These are phyloP conservation scores for Tachystola acroxantha DNA, from an alignment of 2,888 invertebrate species.

Conservation along the genomic window DNA sequence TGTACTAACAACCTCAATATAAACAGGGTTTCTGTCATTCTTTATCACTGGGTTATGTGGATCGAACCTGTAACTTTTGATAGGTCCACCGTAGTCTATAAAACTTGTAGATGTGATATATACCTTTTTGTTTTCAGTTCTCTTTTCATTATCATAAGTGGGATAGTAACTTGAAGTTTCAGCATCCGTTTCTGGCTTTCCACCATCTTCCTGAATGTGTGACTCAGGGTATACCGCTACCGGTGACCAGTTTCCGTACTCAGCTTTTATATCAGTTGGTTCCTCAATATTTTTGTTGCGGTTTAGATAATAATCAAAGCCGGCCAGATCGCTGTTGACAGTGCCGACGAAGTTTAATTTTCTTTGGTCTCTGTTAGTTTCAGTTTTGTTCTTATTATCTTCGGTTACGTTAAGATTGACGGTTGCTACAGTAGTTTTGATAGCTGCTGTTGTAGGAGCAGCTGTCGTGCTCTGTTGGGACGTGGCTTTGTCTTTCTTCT, in stretches of 20 bases:
- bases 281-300: conserved; percentile 61
- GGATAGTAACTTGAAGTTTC: conserved; percentile 67
- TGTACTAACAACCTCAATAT: conserved; percentile 69
- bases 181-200: conserved; percentile 52
- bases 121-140: conserved; percentile 63
- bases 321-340: conserved; percentile 65
- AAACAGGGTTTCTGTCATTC: conserved; percentile 77
- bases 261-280: conserved; percentile 63
- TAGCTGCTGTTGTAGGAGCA: conserved; percentile 50
- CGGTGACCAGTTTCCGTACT: conserved; percentile 75
- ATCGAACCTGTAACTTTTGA: conserved; percentile 66
- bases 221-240: conserved; percentile 71
- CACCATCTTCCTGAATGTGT: conserved; percentile 64
- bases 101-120: conserved; percentile 70
- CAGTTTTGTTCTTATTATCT: conserved; percentile 59
- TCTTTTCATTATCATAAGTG: conserved; percentile 64
- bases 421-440: conserved; percentile 38
- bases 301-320: conserved; percentile 68
- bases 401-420: conserved; percentile 32
- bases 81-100: conserved; percentile 59
- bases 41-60: conserved; percentile 71
- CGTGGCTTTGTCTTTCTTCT: conserved; percentile 80
- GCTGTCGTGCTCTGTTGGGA: conserved; percentile 39
- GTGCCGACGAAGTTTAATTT: conserved; percentile 55
- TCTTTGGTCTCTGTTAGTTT: conserved; percentile 57